Base-by-base conservation (phyloP, 2,797 vertebrate species). In the Hafferia zeledoni region DNA sequence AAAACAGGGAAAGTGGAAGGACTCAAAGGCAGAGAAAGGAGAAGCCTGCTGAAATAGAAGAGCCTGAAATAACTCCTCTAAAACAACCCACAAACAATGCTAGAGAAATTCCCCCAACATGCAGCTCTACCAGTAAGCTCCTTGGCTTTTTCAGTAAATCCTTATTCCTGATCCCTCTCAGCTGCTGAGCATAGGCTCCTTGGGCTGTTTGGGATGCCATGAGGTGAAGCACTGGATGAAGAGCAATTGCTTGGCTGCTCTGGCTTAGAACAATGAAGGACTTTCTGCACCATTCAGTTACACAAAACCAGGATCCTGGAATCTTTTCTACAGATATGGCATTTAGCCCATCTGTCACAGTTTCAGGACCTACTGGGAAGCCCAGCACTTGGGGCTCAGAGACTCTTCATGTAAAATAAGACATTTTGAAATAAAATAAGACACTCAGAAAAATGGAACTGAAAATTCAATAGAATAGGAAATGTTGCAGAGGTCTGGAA, bases 401-500 rank as follows among this genome's bases (percentile, higher is more conserved):
- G 41, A 49, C 43, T 74, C 57, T 80, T 83, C 82, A 89, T 75
- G 71, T 65, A 89, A 93, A 89, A 71, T 20, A 77, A 87, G 75
- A 57, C 22, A 47, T 17, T 65, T 7, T n/a, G 25, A 37, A 37
- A 69, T 61, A 65, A 80, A 67, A 57, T 8, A 72, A 83, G 61
- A 41, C 33, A 41, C 75, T 83, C 50, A 92, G 53, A 83, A 89
- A 93, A 93, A 68, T 13, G 9, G 22, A 84, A 87, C 56, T 75
- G 35, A 79, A 93, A 83, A 89, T 44, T 89, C n/a, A 91, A 15
- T 69, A 80, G 41, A 89, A 70, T 49, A 78, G 64, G 59, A 89
- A 92, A 81, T 20, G 24, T 78, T 76, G 55, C 43, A 83, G 76
- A 81, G 30, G 17, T 93, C 91, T 89, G 35, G 89, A 87, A 85